phyloP scores from a whole-genome alignment of 1,140 invertebrate genomes.

The Samia ricini region DNA sequence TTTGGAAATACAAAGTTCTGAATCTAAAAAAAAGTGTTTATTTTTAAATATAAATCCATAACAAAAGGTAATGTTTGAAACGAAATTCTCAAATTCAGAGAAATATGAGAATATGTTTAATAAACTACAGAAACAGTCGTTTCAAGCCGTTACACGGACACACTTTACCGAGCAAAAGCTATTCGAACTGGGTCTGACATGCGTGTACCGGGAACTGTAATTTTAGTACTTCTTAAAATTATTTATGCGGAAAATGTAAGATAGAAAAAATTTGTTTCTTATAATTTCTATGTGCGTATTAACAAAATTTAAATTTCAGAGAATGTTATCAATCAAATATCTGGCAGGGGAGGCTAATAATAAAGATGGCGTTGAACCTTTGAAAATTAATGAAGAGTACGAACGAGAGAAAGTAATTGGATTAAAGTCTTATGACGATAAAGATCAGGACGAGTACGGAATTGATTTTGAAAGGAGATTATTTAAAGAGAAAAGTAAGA shows the following conservation, averaged over 20 bases:
- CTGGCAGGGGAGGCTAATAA: constrained; percentile 21
- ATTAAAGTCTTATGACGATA: constrained; percentile 24
- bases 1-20: background rate
- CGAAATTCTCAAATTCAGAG: constrained; percentile 43
- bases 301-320: constrained; percentile 30
- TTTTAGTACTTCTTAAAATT: constrained; percentile 33
- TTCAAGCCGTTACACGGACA: constrained; percentile 5
- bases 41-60: constrained; percentile 32
- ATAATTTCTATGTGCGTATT: constrained; percentile 15
- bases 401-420: constrained; percentile 31
- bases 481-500: constrained; percentile 23
- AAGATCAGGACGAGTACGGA: constrained; percentile 29
- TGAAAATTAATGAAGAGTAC: constrained; percentile 15
- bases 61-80: constrained; percentile 34
- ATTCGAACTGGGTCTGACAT: constrained; percentile 34
- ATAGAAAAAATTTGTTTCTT: background rate
- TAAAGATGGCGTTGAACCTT: constrained; percentile 12
- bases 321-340: constrained; percentile 40
- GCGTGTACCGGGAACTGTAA: constrained; percentile 32
- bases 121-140: constrained; percentile 28
- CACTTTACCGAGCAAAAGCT: constrained; percentile 27
- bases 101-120: constrained; percentile 44
- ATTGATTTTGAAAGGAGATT: constrained; percentile 23
- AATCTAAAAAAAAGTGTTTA: background rate
- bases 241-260: constrained; percentile 41